phyloP scores from a whole-genome alignment of 2,888 invertebrate genomes.

The Hyalella azteca region DNA sequence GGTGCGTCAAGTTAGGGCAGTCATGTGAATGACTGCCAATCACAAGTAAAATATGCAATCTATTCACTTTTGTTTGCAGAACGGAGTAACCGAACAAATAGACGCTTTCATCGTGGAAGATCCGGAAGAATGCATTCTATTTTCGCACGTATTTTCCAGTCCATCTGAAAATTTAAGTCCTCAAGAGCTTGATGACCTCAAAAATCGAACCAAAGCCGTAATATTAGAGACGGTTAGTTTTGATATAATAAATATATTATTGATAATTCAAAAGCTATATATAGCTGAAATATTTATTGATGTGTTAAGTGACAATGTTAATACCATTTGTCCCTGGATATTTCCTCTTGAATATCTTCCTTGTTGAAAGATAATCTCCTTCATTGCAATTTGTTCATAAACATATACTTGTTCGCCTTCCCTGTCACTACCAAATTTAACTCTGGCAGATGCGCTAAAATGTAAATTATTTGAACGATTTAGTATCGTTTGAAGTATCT shows the following conservation, averaged over 20 bases:
- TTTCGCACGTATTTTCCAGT: constrained; percentile 41
- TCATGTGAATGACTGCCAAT: no score
- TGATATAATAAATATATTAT: neutral
- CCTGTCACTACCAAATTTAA: no score
- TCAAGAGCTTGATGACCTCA: constrained; percentile 45
- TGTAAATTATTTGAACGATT: no score
- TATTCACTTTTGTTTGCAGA: constrained; percentile 40
- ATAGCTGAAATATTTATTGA: neutral
- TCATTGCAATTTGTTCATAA: no score
- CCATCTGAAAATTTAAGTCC: constrained; percentile 45
- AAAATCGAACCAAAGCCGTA: constrained; percentile 37
- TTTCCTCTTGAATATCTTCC: no score
- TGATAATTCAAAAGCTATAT: neutral
- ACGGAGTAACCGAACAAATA: constrained; percentile 40
- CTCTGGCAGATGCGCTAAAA: no score
- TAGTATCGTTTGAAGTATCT: no score
- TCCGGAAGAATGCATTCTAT: constrained; percentile 52
- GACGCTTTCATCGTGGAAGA: constrained; percentile 43
- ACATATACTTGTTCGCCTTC: no score
- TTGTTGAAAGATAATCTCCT: no score
- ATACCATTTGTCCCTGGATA: no score
- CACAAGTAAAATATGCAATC: no score
- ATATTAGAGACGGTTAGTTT: constrained; percentile 43
- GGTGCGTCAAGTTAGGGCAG: no score
- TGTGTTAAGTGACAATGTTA: neutral